Evolutionary conservation across 2,113 vertebrate genomes (phyloP), one percentile per base, ranked within the genome.

Genomic region (Solenodon paradoxus): DNA sequence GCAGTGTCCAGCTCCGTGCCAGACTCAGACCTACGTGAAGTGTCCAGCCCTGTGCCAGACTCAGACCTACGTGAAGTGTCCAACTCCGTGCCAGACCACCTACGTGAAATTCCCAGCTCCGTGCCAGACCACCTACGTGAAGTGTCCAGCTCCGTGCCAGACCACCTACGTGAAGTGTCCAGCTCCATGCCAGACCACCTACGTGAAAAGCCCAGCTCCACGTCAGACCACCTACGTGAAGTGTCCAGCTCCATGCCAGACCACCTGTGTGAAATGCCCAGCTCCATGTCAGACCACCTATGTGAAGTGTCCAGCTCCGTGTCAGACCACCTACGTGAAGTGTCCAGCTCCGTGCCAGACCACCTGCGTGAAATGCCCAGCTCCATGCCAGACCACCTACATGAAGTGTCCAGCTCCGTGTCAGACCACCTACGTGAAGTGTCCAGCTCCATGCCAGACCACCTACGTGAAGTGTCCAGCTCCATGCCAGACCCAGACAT

Each of bases 371-470:
- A 93, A 93, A 5, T 96, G 19, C 4, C n/a, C 47, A 35, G 9
- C 61, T 78, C 96, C 90, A 0, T 63, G 72, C n/a, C 96, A 81
- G 30, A 89, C 28, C 1, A 80, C 91, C 0, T 72, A 71, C 2
- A 89, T 97, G 13, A 95, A 96, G 5, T 94, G 88, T 7, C 91
- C 94, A 57, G 32, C 84, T 68, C 96, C 97, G 0, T 95, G 95
- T 66, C 96, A 96, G 63, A 93, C 40, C 0, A 94, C 95, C 3
- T 88, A n/a, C 7, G 80, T 94, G 4, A 94, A 94, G 40, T 91
- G 38, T 4, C 69, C 95, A 47, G 64, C 81, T 61, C 96, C 95
- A 1, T 86, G 59, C 66, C 96, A 92, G 47, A 90, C 96, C 20
- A n/a, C 94, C 95, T 83, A 90, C 45, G 0, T 95, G n/a, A 40